Conservation (phyloP, 1,140 invertebrate species). For the Platyscapa corneri region DNA sequence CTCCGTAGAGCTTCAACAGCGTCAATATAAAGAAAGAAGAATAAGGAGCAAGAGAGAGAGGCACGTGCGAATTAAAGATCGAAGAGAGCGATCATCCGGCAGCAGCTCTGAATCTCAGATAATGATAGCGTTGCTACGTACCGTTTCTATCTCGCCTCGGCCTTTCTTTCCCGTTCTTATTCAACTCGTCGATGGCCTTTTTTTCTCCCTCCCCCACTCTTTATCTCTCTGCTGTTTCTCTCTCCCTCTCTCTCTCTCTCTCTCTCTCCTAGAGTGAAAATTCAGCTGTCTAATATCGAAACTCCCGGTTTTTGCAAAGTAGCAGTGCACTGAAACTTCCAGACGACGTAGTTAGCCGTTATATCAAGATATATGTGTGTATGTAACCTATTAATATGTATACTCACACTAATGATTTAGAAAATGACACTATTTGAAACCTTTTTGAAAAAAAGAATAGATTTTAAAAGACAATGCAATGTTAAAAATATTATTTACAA, state of each 20-base stretch:
- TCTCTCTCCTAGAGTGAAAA: conserved; percentile 48
- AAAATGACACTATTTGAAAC: neutral
- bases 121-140: conserved; percentile 53
- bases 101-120: conserved; percentile 50
- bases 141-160: conserved; percentile 49
- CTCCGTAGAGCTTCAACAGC: neutral
- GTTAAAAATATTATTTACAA: no score
- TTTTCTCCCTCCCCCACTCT: conserved; percentile 22
- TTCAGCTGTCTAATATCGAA: conserved; percentile 32
- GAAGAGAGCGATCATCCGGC: conserved; percentile 53
- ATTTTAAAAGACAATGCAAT: neutral
- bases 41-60: neutral
- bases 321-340: neutral
- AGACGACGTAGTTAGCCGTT: neutral
- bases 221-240: neutral
- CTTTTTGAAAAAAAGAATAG: neutral
- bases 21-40: neutral
- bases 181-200: neutral
- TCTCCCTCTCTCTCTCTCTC: conserved; percentile 32
- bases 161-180: conserved; percentile 35
- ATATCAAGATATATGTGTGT: neutral
- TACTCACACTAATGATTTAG: neutral
- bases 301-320: conserved; percentile 45
- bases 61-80: conserved; percentile 52
- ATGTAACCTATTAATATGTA: neutral